These are phyloP conservation scores for Esperia sulphurella DNA, from an alignment of 2,888 invertebrate species.

Conservation along the genomic window DNA sequence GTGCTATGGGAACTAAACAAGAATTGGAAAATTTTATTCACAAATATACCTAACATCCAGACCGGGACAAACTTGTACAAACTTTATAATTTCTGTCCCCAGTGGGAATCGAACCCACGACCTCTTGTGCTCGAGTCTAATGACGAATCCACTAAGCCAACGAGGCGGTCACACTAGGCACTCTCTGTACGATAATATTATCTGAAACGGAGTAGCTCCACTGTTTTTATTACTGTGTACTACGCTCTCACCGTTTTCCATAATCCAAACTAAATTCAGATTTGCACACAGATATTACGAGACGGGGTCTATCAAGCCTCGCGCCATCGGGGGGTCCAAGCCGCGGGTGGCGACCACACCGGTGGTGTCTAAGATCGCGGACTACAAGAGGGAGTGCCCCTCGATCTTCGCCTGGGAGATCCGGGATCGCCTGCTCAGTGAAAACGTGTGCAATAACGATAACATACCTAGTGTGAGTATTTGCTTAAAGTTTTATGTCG, in stretches of 20 bases:
- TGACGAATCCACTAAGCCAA: too few relatives aligned
- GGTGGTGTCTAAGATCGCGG: conserved; percentile 96
- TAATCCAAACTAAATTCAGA: conserved; percentile 70
- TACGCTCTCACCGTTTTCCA: conserved; percentile 43
- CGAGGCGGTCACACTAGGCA: too few relatives aligned
- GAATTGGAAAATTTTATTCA: too few relatives aligned
- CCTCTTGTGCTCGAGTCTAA: too few relatives aligned
- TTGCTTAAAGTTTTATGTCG: not conserved
- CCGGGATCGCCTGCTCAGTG: conserved; percentile 94
- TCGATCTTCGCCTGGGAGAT: conserved; percentile 99
- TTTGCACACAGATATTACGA: conserved; percentile 93
- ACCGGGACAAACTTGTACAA: too few relatives aligned
- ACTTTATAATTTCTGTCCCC: too few relatives aligned
- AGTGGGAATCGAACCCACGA: too few relatives aligned
- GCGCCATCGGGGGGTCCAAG: conserved; percentile 98
- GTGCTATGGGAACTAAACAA: too few relatives aligned
- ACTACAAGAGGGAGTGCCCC: conserved; percentile 98
- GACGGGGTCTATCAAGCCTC: conserved; percentile 97
- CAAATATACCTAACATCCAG: too few relatives aligned
- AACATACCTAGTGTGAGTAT: conserved; percentile 98
- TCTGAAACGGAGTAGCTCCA: too few relatives aligned
- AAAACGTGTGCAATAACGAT: conserved; percentile 97
- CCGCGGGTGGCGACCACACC: conserved; percentile 96
- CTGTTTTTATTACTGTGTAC: not conserved
- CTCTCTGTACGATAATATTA: too few relatives aligned